A percentile compares a stretch with the other conserved stretches of the same genome.
These are phyloP conservation scores for Mercenaria mercenaria DNA, from an alignment of 1,140 invertebrate species.

Conservation along the genomic window DNA sequence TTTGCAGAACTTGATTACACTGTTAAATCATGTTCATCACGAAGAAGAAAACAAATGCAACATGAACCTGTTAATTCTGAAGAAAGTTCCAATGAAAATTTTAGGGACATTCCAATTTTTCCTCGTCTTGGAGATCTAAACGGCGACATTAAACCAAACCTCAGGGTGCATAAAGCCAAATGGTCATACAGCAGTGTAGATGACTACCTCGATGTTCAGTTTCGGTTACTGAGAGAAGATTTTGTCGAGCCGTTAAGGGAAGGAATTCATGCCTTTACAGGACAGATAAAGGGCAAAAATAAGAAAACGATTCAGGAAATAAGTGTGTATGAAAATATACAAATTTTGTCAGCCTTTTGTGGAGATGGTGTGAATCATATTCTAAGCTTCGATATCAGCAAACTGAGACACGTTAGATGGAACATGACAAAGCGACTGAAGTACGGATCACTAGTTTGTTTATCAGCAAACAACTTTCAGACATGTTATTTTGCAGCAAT, in stretches of 20 bases:
- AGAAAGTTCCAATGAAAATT: constrained; percentile 47
- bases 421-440: constrained; percentile 88
- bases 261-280: constrained; percentile 76
- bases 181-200: constrained; percentile 89
- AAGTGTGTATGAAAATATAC: constrained; percentile 70
- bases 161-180: constrained; percentile 88
- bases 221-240: constrained; percentile 91
- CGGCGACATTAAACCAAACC: constrained; percentile 79
- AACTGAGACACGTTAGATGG: constrained; percentile 76
- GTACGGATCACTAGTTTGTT: constrained; percentile 90
- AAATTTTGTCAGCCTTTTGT: constrained; percentile 42
- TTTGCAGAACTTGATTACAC: background rate
- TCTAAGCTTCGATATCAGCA: constrained; percentile 74
- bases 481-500: constrained; percentile 90
- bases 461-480: constrained; percentile 90
- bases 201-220: constrained; percentile 92
- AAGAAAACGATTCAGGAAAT: constrained; percentile 65
- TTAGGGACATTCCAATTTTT: constrained; percentile 72
- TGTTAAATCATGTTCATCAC: background rate
- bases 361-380: constrained; percentile 51
- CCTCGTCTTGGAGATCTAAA: constrained; percentile 74
- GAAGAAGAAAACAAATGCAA: background rate
- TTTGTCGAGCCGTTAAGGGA: constrained; percentile 83
- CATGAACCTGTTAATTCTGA: background rate
- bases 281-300: background rate